Percentiles rank a stretch among this genome's conserved stretches.
phyloP scores from a whole-genome alignment of 2,888 invertebrate genomes.

The Agonopterix subpropinquella region DNA sequence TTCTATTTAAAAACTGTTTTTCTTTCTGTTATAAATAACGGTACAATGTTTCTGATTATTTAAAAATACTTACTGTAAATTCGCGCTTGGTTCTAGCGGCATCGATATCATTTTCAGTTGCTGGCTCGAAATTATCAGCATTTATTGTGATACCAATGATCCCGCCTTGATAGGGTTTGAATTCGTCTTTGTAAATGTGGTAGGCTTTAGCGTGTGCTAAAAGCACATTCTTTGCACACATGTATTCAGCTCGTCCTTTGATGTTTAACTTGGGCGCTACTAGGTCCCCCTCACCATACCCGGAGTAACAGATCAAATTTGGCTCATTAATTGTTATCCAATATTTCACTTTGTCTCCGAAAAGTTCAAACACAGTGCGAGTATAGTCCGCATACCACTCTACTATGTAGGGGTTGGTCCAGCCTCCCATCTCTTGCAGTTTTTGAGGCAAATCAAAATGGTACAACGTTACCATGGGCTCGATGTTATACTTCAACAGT shows the following conservation, averaged over 20 bases:
- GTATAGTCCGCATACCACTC: slow-evolving; percentile 65
- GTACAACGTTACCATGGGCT: slow-evolving; percentile 73
- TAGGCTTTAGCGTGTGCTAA: slow-evolving; percentile 70
- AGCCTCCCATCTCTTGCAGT: slow-evolving; percentile 71
- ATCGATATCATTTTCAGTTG: slow-evolving; percentile 26
- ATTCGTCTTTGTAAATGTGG: slow-evolving; percentile 43
- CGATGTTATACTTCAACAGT: slow-evolving; percentile 72
- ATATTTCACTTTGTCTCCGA: slow-evolving; percentile 58
- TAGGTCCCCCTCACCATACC: slow-evolving; percentile 44
- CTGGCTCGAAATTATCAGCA: slow-evolving; percentile 36
- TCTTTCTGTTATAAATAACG: background rate
- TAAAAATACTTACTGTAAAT: slow-evolving; percentile 50
- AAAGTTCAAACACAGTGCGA: slow-evolving; percentile 43
- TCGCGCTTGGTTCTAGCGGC: slow-evolving; percentile 34
- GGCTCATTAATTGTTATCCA: slow-evolving; percentile 78
- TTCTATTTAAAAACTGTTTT: too few species aligned
- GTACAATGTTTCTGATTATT: background rate
- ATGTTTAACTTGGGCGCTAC: slow-evolving; percentile 38
- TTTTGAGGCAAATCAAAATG: slow-evolving; percentile 71
- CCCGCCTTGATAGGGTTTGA: slow-evolving; percentile 28
- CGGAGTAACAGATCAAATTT: slow-evolving; percentile 34
- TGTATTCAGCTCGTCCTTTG: slow-evolving; percentile 54
- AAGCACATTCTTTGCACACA: slow-evolving; percentile 59
- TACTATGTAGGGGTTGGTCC: slow-evolving; percentile 52
- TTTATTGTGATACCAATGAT: slow-evolving; percentile 16